A percentile compares a stretch with the other conserved stretches of the same genome.
Evolutionary conservation across 2,113 vertebrate species (phyloP).

Genomic region (Corythornis cristatus): DNA sequence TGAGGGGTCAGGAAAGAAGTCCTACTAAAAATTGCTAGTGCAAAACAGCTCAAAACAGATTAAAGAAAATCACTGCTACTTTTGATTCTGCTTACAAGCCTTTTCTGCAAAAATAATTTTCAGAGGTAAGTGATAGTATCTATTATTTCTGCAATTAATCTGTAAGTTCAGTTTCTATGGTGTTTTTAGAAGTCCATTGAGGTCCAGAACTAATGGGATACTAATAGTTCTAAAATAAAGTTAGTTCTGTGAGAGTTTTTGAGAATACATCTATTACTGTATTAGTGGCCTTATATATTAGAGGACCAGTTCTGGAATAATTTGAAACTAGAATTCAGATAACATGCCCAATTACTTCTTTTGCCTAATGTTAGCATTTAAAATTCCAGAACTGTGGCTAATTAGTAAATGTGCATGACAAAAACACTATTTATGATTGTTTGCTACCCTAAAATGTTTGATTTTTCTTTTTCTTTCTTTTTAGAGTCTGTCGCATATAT

Average conservation of each 20-base stretch:
- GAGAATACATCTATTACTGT: background rate
- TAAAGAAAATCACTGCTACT: background rate
- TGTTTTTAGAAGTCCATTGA: background rate
- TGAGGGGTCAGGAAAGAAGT: background rate
- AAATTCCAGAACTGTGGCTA: background rate
- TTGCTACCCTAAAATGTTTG: background rate
- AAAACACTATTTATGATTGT: background rate
- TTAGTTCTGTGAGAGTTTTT: background rate
- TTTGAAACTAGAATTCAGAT: background rate
- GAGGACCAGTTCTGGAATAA: background rate
- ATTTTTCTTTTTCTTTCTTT: background rate
- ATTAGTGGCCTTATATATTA: background rate
- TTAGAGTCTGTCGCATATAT: background rate
- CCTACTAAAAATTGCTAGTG: background rate
- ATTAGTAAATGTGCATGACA: background rate
- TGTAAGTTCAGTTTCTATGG: background rate
- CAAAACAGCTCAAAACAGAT: background rate
- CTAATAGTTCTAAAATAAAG: background rate
- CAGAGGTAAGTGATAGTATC: background rate
- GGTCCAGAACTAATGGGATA: background rate
- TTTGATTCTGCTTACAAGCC: conserved; percentile 21
- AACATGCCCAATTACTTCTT: background rate
- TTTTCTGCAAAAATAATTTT: conserved; percentile 27
- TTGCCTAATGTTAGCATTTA: background rate
- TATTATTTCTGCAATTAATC: conserved; percentile 1